Evolutionary conservation across 2,888 invertebrate genomes (phyloP).

Genomic region (Helleia helle): DNA sequence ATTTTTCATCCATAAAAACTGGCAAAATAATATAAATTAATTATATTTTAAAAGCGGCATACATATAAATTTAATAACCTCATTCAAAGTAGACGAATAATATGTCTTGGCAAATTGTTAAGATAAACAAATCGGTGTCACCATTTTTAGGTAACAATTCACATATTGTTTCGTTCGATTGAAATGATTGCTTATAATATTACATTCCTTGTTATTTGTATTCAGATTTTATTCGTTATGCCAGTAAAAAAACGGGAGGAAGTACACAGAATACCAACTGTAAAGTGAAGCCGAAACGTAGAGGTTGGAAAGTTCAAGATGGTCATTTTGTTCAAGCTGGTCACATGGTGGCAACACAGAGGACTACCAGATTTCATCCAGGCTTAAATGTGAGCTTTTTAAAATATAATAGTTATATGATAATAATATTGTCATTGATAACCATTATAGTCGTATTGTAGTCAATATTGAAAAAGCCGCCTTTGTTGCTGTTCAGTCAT

Average conservation of each 20-base stretch:
- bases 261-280: slow-evolving; percentile 81
- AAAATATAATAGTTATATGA: too few species aligned
- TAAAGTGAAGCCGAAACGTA: slow-evolving; percentile 81
- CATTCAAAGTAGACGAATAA: background rate
- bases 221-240: slow-evolving; percentile 69
- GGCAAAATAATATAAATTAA: too few species aligned
- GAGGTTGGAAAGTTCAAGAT: slow-evolving; percentile 85
- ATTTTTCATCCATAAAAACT: too few species aligned
- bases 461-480: too few species aligned
- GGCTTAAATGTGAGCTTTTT: slow-evolving; percentile 31
- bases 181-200: background rate
- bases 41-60: too few species aligned
- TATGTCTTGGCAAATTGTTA: slow-evolving; percentile 7
- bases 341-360: slow-evolving; percentile 80
- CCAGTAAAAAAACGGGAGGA: slow-evolving; percentile 83
- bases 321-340: slow-evolving; percentile 78
- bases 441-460: too few species aligned
- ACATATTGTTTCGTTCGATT: too few species aligned
- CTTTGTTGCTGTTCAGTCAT: too few species aligned
- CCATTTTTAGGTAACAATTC: slow-evolving; percentile 9
- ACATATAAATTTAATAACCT: too few species aligned
- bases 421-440: too few species aligned
- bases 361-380: slow-evolving; percentile 83
- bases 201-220: slow-evolving; percentile 1
- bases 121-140: background rate